Evolutionary conservation across 1,140 invertebrate species (phyloP).

Genomic region (Heterodera carotae): DNA sequence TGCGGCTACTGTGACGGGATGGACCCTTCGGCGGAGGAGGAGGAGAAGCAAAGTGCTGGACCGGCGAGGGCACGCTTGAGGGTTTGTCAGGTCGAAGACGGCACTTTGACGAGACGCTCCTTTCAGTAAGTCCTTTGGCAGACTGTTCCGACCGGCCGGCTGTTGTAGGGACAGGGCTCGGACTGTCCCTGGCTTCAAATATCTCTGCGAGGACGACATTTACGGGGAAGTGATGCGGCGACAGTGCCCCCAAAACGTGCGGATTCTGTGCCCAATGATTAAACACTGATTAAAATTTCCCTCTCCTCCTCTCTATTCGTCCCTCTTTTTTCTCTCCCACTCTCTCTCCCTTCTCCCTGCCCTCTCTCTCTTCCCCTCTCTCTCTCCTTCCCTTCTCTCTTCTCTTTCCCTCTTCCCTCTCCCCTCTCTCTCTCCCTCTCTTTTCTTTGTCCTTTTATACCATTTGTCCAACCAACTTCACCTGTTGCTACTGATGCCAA

Average conservation of each 20-base stretch:
- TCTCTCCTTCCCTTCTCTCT: too few relatives aligned
- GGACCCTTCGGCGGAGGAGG: not conserved
- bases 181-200: constrained; percentile 16
- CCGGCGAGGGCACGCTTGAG: not conserved
- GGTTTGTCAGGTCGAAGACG: not conserved
- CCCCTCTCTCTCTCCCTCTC: too few relatives aligned
- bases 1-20: not conserved
- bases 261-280: constrained; percentile 15
- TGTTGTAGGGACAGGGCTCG: not conserved
- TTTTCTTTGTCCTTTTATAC: too few relatives aligned
- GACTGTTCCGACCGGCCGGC: constrained; percentile 10
- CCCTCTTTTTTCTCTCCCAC: not conserved
- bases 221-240: constrained; percentile 25
- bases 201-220: constrained; percentile 23
- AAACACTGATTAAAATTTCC: not conserved
- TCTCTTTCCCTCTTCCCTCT: too few relatives aligned
- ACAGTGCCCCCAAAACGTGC: constrained; percentile 34
- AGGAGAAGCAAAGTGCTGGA: not conserved
- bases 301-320: not conserved
- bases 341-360: not conserved
- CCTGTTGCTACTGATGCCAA: too few relatives aligned
- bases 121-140: not conserved
- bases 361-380: too few relatives aligned
- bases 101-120: not conserved
- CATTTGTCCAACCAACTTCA: too few relatives aligned